phyloP scores from a whole-genome alignment of 2,113 vertebrate genomes.

The Lophochroa leadbeateri region DNA sequence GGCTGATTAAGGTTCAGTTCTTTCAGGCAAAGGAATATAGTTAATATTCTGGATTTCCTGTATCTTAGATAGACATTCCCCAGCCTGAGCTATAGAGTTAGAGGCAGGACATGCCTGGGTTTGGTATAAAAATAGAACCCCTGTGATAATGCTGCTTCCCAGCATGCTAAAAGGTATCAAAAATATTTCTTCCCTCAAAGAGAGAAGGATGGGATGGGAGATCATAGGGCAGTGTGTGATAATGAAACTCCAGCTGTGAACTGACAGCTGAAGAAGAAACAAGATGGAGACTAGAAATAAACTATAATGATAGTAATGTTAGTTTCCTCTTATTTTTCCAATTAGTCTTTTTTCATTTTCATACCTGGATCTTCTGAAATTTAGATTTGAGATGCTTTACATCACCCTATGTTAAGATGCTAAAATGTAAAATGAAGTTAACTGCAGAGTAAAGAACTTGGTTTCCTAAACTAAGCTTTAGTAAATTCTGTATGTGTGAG shows the following conservation, averaged over 20 bases:
- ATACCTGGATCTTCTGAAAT: background rate
- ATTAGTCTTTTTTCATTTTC: background rate
- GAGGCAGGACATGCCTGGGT: background rate
- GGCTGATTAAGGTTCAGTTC: background rate
- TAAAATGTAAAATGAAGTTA: background rate
- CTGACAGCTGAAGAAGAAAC: background rate
- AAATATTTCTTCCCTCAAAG: background rate
- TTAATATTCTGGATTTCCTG: background rate
- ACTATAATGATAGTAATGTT: too few species aligned
- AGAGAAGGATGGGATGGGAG: background rate
- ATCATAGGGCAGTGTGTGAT: background rate
- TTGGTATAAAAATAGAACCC: background rate
- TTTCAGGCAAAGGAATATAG: background rate
- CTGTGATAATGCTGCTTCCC: background rate
- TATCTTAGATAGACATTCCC: background rate
- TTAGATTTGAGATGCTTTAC: background rate
- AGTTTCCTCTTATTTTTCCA: background rate
- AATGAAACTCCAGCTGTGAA: background rate
- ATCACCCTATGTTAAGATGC: background rate
- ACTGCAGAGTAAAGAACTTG: background rate
- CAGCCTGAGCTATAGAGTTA: background rate
- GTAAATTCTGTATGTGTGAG: background rate
- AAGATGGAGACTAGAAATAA: background rate
- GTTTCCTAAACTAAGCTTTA: background rate
- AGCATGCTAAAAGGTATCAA: fast-evolving